Evolutionary conservation across 2,888 invertebrate species (phyloP), one percentile per base, ranked within the genome.

Genomic region (Stenoptilia bipunctidactyla): DNA sequence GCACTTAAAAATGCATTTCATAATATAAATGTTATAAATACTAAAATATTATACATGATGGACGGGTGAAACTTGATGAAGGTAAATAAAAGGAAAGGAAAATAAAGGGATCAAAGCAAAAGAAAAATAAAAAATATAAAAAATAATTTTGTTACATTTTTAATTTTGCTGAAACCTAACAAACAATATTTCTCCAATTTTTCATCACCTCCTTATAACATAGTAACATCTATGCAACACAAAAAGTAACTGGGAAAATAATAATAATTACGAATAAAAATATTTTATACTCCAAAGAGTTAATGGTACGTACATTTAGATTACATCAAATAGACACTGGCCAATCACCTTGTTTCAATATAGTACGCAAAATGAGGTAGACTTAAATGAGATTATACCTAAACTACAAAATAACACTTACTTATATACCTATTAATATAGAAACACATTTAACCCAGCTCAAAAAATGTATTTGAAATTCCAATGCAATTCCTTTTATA

Each of bases 221-320:
- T 84, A 84, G 83, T 84, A 85, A 85, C 85, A 85, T 85, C 80
- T 85, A 85, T 80, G 83, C 77, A 85, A 85, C 82, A 85, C 83
- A 85, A 84, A 83, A 75, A 74, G 62, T 77, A 82, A 80, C 79
- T 73, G 74, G 76, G 73, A 75, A 69, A 62, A 66, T 64, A 68
- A 58, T 65, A 67, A 65, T 67, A 75, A 72, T 74, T 67, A 64
- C 64, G 58, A 64, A 66, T 58, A 62, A 66, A 71, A 66, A 64
- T 61, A 56, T 61, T 80, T 84, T 84, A 85, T 82, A 83, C 85
- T 85, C 85, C 83, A 57, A 60, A 54, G 83, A 82, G 82, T 84
- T 68, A 66, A 71, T 83, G 83, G 84, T 84, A 84, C 82, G 73
- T 63, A 84, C 82, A 74, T 63, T 73, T 70, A 75, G 74, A 77